Evolutionary conservation across 2,888 invertebrate genomes (phyloP), one percentile per base, ranked within the genome.

Genomic region (Erebia aethiops): DNA sequence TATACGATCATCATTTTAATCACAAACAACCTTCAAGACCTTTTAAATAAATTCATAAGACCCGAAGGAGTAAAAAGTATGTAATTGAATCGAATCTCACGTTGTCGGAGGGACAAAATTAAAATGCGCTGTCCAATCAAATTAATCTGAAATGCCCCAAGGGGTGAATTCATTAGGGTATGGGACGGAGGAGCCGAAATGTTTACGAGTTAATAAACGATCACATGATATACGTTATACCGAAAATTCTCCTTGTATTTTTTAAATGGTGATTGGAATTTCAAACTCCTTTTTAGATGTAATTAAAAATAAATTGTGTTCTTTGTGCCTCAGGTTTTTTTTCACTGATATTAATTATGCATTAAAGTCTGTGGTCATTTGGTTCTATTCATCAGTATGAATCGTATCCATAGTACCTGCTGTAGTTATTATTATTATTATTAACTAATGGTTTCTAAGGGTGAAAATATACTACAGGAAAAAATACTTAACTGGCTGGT

Each of bases 201-300:
- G 62, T 62, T 60, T 62, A 62, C 62, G 46, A 62, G 62, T 62
- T 62, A 62, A 62, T 62, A 62, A 62, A 49, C 62, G 62, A 62
- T 62, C 62, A 62, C 21, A 60, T 43, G 21, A 49, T 62, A 49
- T 62, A 21, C 21, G 49, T 62, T 49, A 9, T 1, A 21, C 21
- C 21, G 18, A 49, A 49, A 62, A 49, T 62, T 16, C 62, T 21
- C 62, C 2, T 62, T 49, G 49, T 18, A 3, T 14, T 21, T 49
- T 43, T 62, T 21, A 62, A 35, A 62, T 49, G 49, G 62, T 62
- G 62, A 49, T 62, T 62, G 62, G 21, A 62, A 49, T 62, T 49
- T 49, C 54, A 54, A 16, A 54, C 18, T 18, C 54, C 11, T 18
- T 10, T 54, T 54, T 18, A 16, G 16, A 10, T 3, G 54, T 16